phyloP scores from a whole-genome alignment of 2,888 invertebrate genomes.

The Sericinus montela region DNA sequence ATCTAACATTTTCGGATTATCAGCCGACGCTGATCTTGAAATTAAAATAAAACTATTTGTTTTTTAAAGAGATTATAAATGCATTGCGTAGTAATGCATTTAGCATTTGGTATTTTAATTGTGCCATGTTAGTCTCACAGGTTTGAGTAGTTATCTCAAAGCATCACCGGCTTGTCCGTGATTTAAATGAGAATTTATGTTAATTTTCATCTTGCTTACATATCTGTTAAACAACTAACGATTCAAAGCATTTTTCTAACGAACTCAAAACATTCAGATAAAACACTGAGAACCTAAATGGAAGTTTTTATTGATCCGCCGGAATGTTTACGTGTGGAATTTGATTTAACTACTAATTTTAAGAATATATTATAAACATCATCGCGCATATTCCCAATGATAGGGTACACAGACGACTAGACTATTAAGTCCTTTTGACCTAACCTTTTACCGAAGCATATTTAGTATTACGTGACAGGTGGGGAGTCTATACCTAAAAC shows the following conservation, averaged over 20 bases:
- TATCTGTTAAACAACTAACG: constrained; percentile 6
- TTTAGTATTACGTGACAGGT: no score
- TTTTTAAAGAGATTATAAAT: neutral
- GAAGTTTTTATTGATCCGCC: no score
- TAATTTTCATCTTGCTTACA: constrained; percentile 20
- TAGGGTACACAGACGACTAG: no score
- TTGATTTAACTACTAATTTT: no score
- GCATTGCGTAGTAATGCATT: neutral
- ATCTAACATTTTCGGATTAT: constrained; percentile 6
- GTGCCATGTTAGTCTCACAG: constrained; percentile 12
- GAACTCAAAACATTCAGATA: neutral
- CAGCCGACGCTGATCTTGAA: neutral
- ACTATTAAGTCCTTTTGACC: no score
- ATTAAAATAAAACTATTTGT: constrained; percentile 7
- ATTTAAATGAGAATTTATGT: constrained; percentile 27
- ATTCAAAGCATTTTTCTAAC: constrained; percentile 7
- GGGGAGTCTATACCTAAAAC: no score
- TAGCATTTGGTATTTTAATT: neutral
- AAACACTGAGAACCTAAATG: no score
- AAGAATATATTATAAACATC: no score
- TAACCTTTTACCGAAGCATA: no score
- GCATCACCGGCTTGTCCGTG: constrained; percentile 16
- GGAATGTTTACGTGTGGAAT: no score
- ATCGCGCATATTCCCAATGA: no score
- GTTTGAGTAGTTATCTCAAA: constrained; percentile 13